Conservation (phyloP, 1,140 invertebrate species). For the Zaprionus tsacasi region DNA sequence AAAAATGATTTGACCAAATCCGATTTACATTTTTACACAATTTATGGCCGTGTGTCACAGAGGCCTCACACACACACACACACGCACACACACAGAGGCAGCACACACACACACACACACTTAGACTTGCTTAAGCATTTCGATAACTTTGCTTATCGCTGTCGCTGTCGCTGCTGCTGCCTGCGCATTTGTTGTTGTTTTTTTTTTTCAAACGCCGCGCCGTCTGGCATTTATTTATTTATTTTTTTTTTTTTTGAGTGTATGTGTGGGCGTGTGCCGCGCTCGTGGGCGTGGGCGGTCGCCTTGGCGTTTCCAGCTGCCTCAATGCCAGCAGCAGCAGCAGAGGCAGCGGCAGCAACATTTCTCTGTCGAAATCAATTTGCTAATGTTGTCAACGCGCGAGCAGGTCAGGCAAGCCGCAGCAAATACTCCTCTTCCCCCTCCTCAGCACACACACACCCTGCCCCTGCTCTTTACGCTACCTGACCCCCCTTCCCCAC, state of each 20-base stretch:
- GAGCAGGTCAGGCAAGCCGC: slow-evolving; percentile 1
- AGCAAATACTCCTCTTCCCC: neutral
- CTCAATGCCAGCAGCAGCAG: slow-evolving; percentile 33
- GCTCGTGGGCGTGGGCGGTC: slow-evolving; percentile 15
- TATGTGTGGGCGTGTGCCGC: slow-evolving; percentile 54
- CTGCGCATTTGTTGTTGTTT: slow-evolving; percentile 28
- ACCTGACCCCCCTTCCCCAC: too few species aligned
- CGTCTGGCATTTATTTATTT: slow-evolving; percentile 57
- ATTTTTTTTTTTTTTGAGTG: too few species aligned
- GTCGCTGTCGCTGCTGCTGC: slow-evolving; percentile 1
- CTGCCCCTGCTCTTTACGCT: too few species aligned
- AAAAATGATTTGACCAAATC: slow-evolving; percentile 25
- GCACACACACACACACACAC: slow-evolving; percentile 7
- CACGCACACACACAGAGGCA: neutral
- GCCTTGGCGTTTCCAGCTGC: slow-evolving; percentile 46
- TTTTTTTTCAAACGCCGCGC: slow-evolving; percentile 58
- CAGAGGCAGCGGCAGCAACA: neutral
- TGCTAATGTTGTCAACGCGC: slow-evolving; percentile 74
- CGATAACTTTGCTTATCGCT: slow-evolving; percentile 56
- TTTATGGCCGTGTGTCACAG: slow-evolving; percentile 67
- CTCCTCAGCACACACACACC: too few species aligned
- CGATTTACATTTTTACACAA: slow-evolving; percentile 71
- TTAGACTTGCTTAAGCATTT: slow-evolving; percentile 22
- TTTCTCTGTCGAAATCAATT: slow-evolving; percentile 75
- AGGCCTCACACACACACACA: neutral